Conservation (phyloP, 2,113 vertebrate genomes). For the Sceloporus tristichus region DNA sequence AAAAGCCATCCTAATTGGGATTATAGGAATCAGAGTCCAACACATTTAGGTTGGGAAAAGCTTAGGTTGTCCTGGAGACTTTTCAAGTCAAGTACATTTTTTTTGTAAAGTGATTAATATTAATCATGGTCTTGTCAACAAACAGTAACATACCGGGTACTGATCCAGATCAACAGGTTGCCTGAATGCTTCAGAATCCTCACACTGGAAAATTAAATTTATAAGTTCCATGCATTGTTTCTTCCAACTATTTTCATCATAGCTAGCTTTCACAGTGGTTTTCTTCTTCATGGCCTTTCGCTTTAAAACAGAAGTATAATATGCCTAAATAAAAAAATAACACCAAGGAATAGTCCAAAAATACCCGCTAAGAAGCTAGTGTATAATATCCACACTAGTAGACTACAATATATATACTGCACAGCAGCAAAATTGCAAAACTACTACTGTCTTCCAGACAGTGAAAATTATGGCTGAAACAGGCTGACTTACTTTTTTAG, state of each 20-base stretch:
- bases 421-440: background rate
- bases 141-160: constrained; percentile 87
- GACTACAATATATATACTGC: background rate
- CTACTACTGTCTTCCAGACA: background rate
- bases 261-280: constrained; percentile 51
- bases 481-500: constrained; percentile 82
- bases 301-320: constrained; percentile 56
- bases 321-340: background rate
- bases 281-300: constrained; percentile 67
- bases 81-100: background rate
- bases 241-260: constrained; percentile 91
- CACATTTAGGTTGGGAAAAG: background rate
- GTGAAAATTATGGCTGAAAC: background rate
- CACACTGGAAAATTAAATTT: constrained; percentile 92
- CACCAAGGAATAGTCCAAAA: constrained; percentile 11
- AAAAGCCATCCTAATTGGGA: too few relatives aligned
- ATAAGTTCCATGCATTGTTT: constrained; percentile 90
- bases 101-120: background rate
- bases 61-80: background rate
- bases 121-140: background rate
- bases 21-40: too few relatives aligned
- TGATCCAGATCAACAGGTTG: constrained; percentile 91
- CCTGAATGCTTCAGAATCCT: constrained; percentile 96
- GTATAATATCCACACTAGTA: background rate
- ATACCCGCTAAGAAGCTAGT: background rate